A percentile compares a stretch with the other conserved stretches of the same genome.
Evolutionary conservation across 2,797 vertebrate genomes (phyloP).

Genomic region (Phoebastria nigripes): DNA sequence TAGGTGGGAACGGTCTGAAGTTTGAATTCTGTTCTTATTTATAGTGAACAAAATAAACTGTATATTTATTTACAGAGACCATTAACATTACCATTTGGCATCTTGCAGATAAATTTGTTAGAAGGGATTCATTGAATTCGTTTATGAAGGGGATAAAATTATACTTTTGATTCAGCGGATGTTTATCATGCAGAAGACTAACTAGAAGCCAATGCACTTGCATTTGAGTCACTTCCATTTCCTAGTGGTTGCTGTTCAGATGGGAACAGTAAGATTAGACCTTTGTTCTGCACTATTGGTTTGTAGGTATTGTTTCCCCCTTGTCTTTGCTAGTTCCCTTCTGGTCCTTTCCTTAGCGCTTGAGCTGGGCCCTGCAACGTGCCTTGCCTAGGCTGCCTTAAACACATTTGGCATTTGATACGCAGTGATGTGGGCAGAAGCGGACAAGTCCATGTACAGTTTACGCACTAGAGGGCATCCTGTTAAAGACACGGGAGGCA

Average conservation of each 20-base stretch:
- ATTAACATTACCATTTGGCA: not conserved
- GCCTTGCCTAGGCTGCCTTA: not conserved
- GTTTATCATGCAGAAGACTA: not conserved
- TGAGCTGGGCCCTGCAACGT: not conserved
- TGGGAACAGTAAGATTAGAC: not conserved
- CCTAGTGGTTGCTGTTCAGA: not conserved
- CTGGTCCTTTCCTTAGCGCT: not conserved
- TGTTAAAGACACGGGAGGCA: not conserved
- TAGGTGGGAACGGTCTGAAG: not conserved
- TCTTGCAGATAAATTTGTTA: not conserved
- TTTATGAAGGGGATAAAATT: not conserved
- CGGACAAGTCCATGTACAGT: not conserved
- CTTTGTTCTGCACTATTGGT: not conserved
- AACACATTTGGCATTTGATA: not conserved
- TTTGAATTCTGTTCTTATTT: not conserved
- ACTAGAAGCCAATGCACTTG: not conserved
- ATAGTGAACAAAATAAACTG: not conserved
- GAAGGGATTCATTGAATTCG: not conserved
- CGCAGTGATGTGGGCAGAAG: not conserved
- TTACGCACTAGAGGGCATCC: conserved; percentile 62
- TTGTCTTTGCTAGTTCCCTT: not conserved
- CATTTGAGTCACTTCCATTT: not conserved
- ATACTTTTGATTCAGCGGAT: not conserved
- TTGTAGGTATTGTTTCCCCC: not conserved
- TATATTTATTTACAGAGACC: not conserved